A percentile compares a stretch with the other conserved stretches of the same genome.
Conservation (phyloP, 2,797 vertebrate species). For the Sebastes iracundus region DNA sequence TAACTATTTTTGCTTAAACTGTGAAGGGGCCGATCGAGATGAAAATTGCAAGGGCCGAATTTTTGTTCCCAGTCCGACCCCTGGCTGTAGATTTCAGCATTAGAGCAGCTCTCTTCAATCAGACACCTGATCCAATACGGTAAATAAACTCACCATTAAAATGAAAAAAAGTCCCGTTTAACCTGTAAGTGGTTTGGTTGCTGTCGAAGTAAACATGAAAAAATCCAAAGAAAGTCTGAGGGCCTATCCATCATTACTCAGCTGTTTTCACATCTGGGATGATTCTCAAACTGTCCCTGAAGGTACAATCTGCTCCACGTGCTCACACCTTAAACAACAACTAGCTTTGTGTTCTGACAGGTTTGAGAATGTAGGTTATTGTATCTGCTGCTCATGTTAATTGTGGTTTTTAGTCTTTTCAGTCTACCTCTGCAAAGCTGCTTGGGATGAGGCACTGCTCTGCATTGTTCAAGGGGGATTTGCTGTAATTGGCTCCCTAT, state of each 20-base stretch:
- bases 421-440: conserved; percentile 21
- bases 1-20: background rate
- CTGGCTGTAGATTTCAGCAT: background rate
- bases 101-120: background rate
- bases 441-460: conserved; percentile 13
- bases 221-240: background rate
- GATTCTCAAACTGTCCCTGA: background rate
- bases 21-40: background rate
- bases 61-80: background rate
- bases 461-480: conserved; percentile 35
- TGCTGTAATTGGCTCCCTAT: conserved; percentile 66
- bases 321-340: conserved; percentile 14
- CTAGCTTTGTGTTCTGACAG: background rate
- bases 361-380: background rate
- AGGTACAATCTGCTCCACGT: conserved; percentile 4
- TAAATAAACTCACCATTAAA: background rate
- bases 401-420: conserved; percentile 2
- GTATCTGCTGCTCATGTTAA: conserved; percentile 23
- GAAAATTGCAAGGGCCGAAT: background rate
- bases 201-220: background rate
- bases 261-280: background rate
- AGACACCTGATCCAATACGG: background rate
- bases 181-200: background rate
- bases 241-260: background rate
- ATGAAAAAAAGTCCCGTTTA: background rate